phyloP scores from a whole-genome alignment of 2,113 vertebrate species.

The Nipponia nippon region DNA sequence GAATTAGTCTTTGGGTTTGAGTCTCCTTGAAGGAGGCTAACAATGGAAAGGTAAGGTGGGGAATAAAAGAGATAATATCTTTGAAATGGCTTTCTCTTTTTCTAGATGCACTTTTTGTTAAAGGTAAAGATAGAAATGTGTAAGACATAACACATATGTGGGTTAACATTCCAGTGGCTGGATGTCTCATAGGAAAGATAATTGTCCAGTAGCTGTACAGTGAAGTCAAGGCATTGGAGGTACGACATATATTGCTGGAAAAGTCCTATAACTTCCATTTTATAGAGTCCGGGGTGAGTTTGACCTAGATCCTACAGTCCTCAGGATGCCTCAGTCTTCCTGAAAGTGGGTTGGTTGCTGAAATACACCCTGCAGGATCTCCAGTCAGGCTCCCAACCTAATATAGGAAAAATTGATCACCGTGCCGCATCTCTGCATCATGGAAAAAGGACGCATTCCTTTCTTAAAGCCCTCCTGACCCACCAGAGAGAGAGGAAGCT shows the following conservation, averaged over 20 bases:
- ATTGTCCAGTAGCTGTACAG: background rate
- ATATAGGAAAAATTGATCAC: accelerated
- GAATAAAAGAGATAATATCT: background rate
- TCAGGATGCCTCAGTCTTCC: background rate
- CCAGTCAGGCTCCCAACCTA: background rate
- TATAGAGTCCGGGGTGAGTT: background rate
- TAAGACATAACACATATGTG: background rate
- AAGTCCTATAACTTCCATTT: background rate
- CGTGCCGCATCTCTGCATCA: background rate
- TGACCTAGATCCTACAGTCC: background rate
- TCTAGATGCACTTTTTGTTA: background rate
- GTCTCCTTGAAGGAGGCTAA: background rate
- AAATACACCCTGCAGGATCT: background rate
- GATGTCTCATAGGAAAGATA: background rate
- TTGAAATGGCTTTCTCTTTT: background rate
- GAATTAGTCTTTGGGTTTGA: background rate
- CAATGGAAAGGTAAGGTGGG: background rate
- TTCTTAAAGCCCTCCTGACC: background rate
- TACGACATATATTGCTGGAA: background rate
- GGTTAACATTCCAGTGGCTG: background rate
- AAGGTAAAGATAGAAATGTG: background rate
- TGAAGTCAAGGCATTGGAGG: background rate
- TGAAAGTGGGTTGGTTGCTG: too few species aligned
- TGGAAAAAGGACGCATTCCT: background rate
- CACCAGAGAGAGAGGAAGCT: background rate